Evolutionary conservation across 2,113 vertebrate genomes (phyloP).

Genomic region (Aldabrachelys gigantea): DNA sequence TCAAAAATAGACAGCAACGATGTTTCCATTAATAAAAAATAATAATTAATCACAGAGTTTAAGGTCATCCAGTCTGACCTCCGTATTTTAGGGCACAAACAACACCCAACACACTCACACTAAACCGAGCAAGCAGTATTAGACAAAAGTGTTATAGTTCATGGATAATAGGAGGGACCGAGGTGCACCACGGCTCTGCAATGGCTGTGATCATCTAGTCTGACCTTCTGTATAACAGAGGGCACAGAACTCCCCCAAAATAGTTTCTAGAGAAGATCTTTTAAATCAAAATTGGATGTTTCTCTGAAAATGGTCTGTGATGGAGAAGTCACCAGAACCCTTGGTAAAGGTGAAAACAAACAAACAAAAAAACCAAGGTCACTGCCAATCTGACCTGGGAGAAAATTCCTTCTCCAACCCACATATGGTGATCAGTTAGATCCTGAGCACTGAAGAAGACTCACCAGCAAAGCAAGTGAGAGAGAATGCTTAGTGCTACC

Average conservation of each 20-base stretch:
- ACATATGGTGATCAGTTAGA: background rate
- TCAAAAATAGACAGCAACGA: slow-evolving; percentile 14
- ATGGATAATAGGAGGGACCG: background rate
- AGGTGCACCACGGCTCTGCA: background rate
- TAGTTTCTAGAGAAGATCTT: background rate
- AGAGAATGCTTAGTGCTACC: background rate
- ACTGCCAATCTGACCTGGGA: background rate
- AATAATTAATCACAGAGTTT: slow-evolving; percentile 22
- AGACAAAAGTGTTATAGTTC: background rate
- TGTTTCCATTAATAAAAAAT: slow-evolving; percentile 50
- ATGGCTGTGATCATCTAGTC: background rate
- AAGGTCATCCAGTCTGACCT: background rate
- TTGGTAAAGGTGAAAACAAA: background rate
- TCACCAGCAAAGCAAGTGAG: background rate
- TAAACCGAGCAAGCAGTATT: background rate
- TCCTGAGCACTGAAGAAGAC: background rate
- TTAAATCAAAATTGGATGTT: background rate
- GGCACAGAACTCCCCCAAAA: background rate
- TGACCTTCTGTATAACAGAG: background rate
- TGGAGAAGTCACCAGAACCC: background rate
- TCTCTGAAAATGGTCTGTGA: background rate
- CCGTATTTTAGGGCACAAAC: background rate
- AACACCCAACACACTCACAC: background rate
- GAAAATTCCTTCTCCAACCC: background rate
- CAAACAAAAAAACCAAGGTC: no score